phyloP scores from a whole-genome alignment of 1,140 invertebrate species.

The Aphaenogaster floridana region DNA sequence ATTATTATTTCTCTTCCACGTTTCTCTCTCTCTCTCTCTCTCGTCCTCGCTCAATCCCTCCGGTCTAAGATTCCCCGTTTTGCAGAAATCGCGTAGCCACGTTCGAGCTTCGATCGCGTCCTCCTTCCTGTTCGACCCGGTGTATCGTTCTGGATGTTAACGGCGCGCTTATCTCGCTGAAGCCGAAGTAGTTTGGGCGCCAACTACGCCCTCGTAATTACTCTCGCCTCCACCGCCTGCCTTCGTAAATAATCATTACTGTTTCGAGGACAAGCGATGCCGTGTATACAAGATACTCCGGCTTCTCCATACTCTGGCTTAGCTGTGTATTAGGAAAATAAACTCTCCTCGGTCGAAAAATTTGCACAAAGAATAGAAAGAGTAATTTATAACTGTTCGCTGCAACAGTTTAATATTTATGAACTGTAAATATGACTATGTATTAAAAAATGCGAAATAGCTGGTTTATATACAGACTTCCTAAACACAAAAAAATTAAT shows the following conservation, averaged over 20 bases:
- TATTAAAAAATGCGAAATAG: neutral
- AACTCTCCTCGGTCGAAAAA: neutral
- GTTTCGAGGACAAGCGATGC: slow-evolving; percentile 62
- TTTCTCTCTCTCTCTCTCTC: neutral
- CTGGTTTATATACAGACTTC: neutral
- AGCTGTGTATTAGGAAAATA: neutral
- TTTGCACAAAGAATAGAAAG: neutral
- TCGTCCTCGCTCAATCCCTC: neutral
- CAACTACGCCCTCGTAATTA: slow-evolving; percentile 70
- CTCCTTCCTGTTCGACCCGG: neutral
- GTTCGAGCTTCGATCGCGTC: slow-evolving; percentile 36
- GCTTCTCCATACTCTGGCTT: neutral
- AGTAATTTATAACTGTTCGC: neutral
- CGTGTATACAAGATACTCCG: slow-evolving; percentile 40
- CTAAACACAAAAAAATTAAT: neutral
- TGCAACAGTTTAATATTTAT: slow-evolving; percentile 14
- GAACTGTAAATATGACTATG: neutral
- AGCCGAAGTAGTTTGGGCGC: slow-evolving; percentile 59
- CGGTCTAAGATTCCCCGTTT: slow-evolving; percentile 22
- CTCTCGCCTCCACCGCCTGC: slow-evolving; percentile 38
- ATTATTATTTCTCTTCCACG: slow-evolving; percentile 48
- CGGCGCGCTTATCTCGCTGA: slow-evolving; percentile 52
- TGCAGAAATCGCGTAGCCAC: slow-evolving; percentile 20
- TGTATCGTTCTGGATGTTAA: slow-evolving; percentile 51
- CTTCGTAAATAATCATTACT: slow-evolving; percentile 71